Evolutionary conservation across 2,113 vertebrate genomes (phyloP), one percentile per base, ranked within the genome.

Genomic region (Alexandromys fortis): DNA sequence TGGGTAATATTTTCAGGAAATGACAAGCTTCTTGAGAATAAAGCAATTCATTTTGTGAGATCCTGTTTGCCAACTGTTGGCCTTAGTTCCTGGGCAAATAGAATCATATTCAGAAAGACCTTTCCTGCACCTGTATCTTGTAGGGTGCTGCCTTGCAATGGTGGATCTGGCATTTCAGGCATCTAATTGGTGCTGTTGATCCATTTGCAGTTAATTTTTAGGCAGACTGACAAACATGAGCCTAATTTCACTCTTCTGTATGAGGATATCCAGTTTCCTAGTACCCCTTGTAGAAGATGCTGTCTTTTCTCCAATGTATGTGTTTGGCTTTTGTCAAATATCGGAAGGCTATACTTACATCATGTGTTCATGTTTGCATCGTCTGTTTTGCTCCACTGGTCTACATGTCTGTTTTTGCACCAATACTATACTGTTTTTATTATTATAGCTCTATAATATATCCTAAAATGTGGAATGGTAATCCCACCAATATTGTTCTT

Each of bases 1-100:
- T 83, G 49, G 33, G 22, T 88, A 47, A 73, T 49, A 47, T 91
- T 91, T 93, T 76, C 65, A 92, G 58, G 42, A 81, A 58, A 88
- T 35, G 38, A 78, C 78, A 63, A 63, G 0, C 19, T 90, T 91
- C 42, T 65, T 82, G 45, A 86, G 47, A 92, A 17, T 76, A 89
- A 85, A 65, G 79, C 5, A 58, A 2, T 26, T 82, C 22, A 38
- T 28, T 82, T 38, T 58, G 35, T 61, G 52, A 28, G 6, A n/a
- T 38, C 55, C 35, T 12, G 16, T 12, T 38, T 82, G 35, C 16
- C 79, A 82, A 61, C 35, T 58, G 35, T 82, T 82, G 38, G 55
- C 55, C 24, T 16, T 28, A 61, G 38, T 61, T 16, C 13, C 79
- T n/a, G 35, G 49, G 49, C 12, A 81, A 81, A 58, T 81, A 21